Evolutionary conservation across 2,888 invertebrate genomes (phyloP).

Genomic region (Amaurobius ferox): DNA sequence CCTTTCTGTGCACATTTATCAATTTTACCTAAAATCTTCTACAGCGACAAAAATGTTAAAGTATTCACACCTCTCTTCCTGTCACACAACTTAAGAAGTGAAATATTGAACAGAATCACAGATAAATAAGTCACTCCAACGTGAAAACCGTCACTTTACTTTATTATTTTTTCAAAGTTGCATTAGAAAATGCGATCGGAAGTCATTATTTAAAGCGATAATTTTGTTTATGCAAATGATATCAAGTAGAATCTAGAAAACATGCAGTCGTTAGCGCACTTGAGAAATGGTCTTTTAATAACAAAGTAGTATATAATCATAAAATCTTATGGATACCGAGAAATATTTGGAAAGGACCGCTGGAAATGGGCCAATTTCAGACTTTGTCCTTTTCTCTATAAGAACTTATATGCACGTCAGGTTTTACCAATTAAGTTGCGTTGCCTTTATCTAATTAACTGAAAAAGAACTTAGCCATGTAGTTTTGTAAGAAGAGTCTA

Average conservation of each 20-base stretch:
- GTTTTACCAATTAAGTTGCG: background rate
- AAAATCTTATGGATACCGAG: background rate
- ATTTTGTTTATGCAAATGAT: background rate
- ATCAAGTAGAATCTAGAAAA: background rate
- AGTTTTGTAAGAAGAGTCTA: too few species aligned
- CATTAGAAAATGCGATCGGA: background rate
- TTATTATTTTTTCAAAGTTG: too few species aligned
- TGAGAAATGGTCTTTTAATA: slow-evolving; percentile 9
- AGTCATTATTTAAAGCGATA: background rate
- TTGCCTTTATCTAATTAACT: background rate
- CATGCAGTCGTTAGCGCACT: background rate
- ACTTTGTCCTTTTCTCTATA: background rate
- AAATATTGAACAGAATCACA: too few species aligned
- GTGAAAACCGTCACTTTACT: too few species aligned
- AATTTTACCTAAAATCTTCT: too few species aligned
- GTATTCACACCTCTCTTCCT: too few species aligned
- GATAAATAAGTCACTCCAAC: too few species aligned
- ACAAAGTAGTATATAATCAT: slow-evolving; percentile 2
- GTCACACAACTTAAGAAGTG: too few species aligned
- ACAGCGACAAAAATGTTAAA: too few species aligned
- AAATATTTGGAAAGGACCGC: background rate
- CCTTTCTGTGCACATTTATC: too few species aligned
- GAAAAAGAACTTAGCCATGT: background rate
- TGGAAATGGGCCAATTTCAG: background rate
- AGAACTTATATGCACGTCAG: background rate